These are phyloP conservation scores for Microctenopoma lineatum DNA, from an alignment of 2,797 vertebrate species.

Conservation along the genomic window DNA sequence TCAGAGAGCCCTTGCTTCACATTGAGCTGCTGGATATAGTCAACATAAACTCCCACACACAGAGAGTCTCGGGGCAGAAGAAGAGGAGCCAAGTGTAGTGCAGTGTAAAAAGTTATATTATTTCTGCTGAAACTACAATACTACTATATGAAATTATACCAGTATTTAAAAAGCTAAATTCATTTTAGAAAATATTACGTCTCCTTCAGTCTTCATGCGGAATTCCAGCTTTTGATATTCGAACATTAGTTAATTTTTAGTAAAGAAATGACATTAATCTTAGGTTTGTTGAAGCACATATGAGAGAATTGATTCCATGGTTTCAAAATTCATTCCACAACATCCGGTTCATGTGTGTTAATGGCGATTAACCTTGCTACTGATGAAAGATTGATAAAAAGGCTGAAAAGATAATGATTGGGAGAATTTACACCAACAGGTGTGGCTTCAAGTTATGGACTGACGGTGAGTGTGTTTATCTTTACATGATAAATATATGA, in stretches of 20 bases:
- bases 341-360: background rate
- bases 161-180: too few species aligned
- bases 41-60: constrained; percentile 56
- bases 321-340: constrained; percentile 1
- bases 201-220: too few species aligned
- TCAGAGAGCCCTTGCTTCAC: constrained; percentile 53
- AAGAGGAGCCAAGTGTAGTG: constrained; percentile 20
- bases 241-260: too few species aligned
- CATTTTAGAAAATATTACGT: too few species aligned
- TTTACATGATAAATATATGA: background rate
- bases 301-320: constrained; percentile 32
- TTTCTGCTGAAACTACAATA: too few species aligned
- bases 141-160: too few species aligned
- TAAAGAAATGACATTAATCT: background rate
- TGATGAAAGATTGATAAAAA: constrained; percentile 2
- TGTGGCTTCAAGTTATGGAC: background rate
- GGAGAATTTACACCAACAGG: constrained; percentile 1
- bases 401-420: too few species aligned
- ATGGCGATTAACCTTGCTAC: background rate
- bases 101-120: background rate
- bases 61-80: constrained; percentile 38
- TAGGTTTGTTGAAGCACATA: background rate
- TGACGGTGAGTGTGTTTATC: background rate
- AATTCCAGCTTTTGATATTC: too few species aligned
- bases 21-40: constrained; percentile 46